Conservation (phyloP, 2,113 vertebrate species). For the Vombatus ursinus region DNA sequence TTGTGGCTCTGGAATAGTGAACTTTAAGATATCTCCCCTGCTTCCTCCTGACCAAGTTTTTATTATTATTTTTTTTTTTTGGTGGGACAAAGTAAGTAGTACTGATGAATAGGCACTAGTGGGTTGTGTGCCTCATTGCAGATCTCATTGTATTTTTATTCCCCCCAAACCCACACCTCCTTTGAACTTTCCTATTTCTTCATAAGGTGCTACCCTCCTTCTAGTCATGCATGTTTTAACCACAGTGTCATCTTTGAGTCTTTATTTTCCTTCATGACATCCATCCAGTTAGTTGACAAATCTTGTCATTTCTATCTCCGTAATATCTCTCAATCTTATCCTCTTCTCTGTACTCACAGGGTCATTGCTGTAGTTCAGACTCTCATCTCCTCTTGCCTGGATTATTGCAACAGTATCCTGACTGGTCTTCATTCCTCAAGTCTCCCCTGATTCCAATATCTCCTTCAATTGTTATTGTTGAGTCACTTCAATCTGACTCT, state of each 20-base stretch:
- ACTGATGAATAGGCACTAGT: not conserved
- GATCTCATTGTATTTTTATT: not conserved
- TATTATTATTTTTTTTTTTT: not conserved
- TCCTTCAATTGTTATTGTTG: not conserved
- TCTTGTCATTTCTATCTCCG: not conserved
- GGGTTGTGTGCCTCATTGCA: not conserved
- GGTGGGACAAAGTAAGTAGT: not conserved
- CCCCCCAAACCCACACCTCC: not conserved
- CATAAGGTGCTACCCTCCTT: not conserved
- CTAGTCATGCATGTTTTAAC: not conserved
- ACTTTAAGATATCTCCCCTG: not conserved
- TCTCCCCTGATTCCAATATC: not conserved
- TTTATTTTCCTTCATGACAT: not conserved
- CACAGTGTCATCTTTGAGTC: not conserved
- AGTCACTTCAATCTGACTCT: not conserved
- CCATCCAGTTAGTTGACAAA: not conserved
- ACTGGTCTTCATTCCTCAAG: not conserved
- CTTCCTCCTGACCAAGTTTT: not conserved
- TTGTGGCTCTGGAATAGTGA: not conserved
- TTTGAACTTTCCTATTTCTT: not conserved
- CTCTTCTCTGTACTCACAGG: not conserved
- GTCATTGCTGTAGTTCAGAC: not conserved
- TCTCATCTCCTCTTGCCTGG: not conserved
- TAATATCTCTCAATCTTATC: not conserved
- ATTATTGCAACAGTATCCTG: not conserved